Conservation (phyloP, 2,888 invertebrate species). For the Rhogogaster chlorosoma region DNA sequence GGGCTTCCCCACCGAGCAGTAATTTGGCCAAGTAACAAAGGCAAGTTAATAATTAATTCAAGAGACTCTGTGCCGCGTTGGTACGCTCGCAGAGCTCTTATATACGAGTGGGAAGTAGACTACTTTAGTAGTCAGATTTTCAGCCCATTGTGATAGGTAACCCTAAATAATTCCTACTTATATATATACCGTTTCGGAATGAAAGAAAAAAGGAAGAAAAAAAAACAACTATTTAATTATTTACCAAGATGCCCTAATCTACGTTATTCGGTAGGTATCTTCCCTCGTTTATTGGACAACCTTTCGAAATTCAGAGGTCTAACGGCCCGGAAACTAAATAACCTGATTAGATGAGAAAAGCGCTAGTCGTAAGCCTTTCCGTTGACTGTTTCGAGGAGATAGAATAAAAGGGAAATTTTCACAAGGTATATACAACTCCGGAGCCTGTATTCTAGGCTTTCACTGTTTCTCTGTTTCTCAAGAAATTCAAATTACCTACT, state of each 20-base stretch:
- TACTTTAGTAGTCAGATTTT: slow-evolving; percentile 30
- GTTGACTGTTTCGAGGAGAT: slow-evolving; percentile 14
- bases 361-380: slow-evolving; percentile 24
- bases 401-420: slow-evolving; percentile 3
- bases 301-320: slow-evolving; percentile 5
- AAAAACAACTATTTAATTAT: slow-evolving; percentile 11
- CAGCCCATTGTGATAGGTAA: slow-evolving; percentile 8
- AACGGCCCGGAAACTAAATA: slow-evolving; percentile 24
- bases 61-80: not conserved
- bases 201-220: not conserved
- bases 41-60: slow-evolving; percentile 41
- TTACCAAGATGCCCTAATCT: not conserved
- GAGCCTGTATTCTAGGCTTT: not conserved
- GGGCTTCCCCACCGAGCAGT: slow-evolving; percentile 21
- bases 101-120: not conserved
- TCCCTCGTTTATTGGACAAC: not conserved
- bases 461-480: not conserved
- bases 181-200: not conserved
- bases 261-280: not conserved
- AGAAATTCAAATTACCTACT: slow-evolving; percentile 34
- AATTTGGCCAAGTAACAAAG: slow-evolving; percentile 38
- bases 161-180: slow-evolving; percentile 20
- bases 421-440: not conserved
- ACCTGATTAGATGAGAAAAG: slow-evolving; percentile 27
- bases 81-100: not conserved